phyloP scores from a whole-genome alignment of 1,140 invertebrate genomes.

The Polyergus mexicanus region DNA sequence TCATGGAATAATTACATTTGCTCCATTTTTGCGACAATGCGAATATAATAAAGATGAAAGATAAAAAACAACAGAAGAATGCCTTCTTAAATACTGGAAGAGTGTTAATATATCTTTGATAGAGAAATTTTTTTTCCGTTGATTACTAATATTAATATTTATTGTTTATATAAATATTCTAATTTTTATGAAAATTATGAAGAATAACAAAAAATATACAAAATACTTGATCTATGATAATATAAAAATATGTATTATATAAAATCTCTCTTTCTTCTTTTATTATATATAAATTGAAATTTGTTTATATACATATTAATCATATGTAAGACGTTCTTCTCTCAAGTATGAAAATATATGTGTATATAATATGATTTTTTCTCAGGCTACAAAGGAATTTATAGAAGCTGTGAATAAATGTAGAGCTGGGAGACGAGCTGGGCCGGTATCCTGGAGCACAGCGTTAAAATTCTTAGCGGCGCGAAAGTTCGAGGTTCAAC shows the following conservation, averaged over 20 bases:
- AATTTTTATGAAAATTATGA: not conserved
- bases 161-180: not conserved
- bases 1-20: slow-evolving; percentile 34
- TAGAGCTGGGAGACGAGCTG: slow-evolving; percentile 87
- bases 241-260: too few relatives aligned
- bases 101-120: not conserved
- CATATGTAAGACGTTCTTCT: not conserved
- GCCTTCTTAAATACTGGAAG: not conserved
- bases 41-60: not conserved
- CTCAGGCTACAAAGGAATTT: slow-evolving; percentile 93
- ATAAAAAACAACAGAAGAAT: not conserved
- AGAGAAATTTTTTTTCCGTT: not conserved
- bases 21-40: not conserved
- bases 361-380: slow-evolving; percentile 64
- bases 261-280: not conserved
- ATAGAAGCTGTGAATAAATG: slow-evolving; percentile 91
- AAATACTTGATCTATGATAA: not conserved
- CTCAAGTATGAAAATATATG: not conserved
- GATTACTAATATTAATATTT: not conserved
- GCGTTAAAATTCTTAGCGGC: slow-evolving; percentile 98
- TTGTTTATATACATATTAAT: not conserved
- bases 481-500: slow-evolving; percentile 96
- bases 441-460: slow-evolving; percentile 91
- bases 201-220: not conserved
- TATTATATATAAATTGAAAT: slow-evolving; percentile 14